These are phyloP conservation scores for Pavo muticus DNA, from an alignment of 2,113 vertebrate genomes.

Conservation along the genomic window DNA sequence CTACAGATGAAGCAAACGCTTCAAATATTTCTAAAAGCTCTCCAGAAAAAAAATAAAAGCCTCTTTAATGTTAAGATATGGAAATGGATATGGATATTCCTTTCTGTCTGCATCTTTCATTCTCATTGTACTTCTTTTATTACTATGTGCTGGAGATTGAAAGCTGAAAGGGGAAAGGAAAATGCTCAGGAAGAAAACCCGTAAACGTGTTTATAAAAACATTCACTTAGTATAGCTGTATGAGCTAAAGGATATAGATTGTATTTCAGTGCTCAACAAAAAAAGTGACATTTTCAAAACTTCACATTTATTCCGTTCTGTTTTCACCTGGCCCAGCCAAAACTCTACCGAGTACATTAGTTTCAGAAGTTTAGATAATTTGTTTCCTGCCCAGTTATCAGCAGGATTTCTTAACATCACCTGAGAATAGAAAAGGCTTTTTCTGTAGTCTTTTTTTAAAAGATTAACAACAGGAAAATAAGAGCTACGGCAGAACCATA, in stretches of 20 bases:
- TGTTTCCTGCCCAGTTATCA: neutral
- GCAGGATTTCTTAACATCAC: neutral
- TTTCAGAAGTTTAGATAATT: neutral
- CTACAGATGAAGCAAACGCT: neutral
- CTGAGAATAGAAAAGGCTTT: neutral
- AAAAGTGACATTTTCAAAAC: constrained; percentile 10
- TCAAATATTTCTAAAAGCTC: neutral
- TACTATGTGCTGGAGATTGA: neutral
- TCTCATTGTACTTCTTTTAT: constrained; percentile 10
- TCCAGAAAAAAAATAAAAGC: neutral
- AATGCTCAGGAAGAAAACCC: neutral
- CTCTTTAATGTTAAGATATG: neutral
- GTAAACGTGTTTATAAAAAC: neutral
- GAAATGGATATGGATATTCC: too few species aligned
- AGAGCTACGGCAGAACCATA: neutral
- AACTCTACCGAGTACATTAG: neutral
- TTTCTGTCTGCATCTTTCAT: neutral
- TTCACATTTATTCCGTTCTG: neutral
- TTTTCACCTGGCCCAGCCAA: neutral
- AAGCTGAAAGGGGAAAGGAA: neutral
- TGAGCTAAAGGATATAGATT: neutral
- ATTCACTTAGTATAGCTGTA: neutral
- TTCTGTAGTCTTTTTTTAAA: neutral
- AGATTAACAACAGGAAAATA: neutral
- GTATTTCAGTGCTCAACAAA: neutral